phyloP scores from a whole-genome alignment of 2,888 invertebrate genomes.

The Noctua fimbriata region DNA sequence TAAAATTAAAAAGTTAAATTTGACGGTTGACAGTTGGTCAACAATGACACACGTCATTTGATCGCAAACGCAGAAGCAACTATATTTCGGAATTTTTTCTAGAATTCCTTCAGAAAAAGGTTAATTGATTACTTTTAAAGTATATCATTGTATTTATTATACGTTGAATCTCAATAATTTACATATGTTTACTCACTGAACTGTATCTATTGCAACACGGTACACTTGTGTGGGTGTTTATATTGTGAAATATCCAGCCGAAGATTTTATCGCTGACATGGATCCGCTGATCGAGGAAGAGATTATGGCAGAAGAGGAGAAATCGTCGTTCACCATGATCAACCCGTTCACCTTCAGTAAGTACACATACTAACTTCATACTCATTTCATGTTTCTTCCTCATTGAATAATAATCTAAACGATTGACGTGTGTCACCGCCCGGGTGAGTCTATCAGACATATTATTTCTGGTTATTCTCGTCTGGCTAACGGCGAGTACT shows the following conservation, averaged over 20 bases:
- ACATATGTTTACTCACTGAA: neutral
- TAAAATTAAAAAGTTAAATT: conserved; percentile 10
- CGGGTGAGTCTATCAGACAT: too few relatives aligned
- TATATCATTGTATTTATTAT: conserved; percentile 1
- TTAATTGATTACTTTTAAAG: conserved; percentile 8
- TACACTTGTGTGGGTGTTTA: conserved; percentile 40
- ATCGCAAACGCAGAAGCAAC: conserved; percentile 8
- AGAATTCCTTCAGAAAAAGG: conserved; percentile 28
- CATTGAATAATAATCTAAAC: neutral
- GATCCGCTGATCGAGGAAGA: conserved; percentile 66
- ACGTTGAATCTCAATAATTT: conserved; percentile 23
- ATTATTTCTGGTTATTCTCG: too few relatives aligned
- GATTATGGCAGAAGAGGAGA: conserved; percentile 48
- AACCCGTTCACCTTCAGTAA: conserved; percentile 75
- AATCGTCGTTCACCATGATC: conserved; percentile 57
- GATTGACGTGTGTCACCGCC: too few relatives aligned
- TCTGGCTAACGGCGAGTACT: too few relatives aligned
- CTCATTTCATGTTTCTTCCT: neutral
- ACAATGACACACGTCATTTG: conserved; percentile 25
- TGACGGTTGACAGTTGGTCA: neutral
- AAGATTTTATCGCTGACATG: conserved; percentile 61
- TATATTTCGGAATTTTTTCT: conserved; percentile 16
- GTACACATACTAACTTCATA: conserved; percentile 22
- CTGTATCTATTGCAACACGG: neutral
- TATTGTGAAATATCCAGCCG: conserved; percentile 54